A percentile compares a stretch with the other conserved stretches of the same genome.
Evolutionary conservation across 2,888 invertebrate species (phyloP).

Genomic region (Spialia ferax): DNA sequence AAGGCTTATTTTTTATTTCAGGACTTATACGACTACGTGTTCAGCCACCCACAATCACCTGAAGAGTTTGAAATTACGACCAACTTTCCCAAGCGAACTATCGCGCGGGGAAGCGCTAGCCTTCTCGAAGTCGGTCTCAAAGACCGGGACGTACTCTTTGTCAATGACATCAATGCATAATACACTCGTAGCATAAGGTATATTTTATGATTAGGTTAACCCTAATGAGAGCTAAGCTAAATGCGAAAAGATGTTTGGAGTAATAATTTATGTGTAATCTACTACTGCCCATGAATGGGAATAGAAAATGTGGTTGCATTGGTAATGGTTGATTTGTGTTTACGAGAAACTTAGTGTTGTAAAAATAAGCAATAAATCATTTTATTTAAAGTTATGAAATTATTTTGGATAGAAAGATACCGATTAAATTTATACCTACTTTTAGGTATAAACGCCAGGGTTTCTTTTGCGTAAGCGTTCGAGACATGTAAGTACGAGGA

Average conservation of each 20-base stretch:
- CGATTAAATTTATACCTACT: no score
- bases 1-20: slow-evolving; percentile 64
- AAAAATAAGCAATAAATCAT: no score
- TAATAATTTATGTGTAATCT: neutral
- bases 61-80: slow-evolving; percentile 98
- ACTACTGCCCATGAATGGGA: neutral
- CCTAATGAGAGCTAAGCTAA: slow-evolving; percentile 1
- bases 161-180: slow-evolving; percentile 96
- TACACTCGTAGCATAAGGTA: slow-evolving; percentile 6
- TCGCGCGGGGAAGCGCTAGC: slow-evolving; percentile 88
- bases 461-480: no score
- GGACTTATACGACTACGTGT: slow-evolving; percentile 98
- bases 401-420: no score
- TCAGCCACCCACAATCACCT: slow-evolving; percentile 97
- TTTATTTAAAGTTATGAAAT: no score
- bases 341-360: neutral
- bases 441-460: no score
- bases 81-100: slow-evolving; percentile 96
- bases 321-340: neutral
- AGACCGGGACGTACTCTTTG: slow-evolving; percentile 96
- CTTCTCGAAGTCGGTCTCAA: slow-evolving; percentile 93
- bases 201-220: slow-evolving; percentile 13
- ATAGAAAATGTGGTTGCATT: neutral
- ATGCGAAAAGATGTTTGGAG: neutral
- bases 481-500: no score